These are phyloP conservation scores for Patella ulyssiponensis DNA, from an alignment of 2,888 invertebrate genomes.

Conservation along the genomic window DNA sequence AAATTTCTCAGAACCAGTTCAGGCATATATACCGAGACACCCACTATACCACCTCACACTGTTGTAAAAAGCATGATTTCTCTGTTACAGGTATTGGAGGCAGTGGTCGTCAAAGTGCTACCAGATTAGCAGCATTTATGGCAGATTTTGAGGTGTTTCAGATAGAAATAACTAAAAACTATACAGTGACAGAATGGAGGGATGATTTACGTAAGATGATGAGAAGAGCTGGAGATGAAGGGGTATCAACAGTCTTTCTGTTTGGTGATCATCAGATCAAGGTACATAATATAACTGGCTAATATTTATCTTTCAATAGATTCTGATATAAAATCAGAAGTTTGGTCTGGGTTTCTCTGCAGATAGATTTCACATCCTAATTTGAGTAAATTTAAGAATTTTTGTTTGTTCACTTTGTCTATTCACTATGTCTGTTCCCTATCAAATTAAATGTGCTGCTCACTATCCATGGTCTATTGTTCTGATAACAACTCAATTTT, in stretches of 20 bases:
- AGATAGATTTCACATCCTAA: background rate
- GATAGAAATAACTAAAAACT: conserved; percentile 71
- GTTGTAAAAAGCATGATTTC: no score
- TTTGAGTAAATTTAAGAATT: background rate
- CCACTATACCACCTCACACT: no score
- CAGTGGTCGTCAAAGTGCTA: conserved; percentile 70
- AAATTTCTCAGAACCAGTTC: no score
- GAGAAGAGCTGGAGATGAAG: conserved; percentile 66
- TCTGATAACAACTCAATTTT: no score
- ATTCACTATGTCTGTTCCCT: no score
- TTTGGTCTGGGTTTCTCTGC: background rate
- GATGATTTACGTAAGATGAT: conserved; percentile 70
- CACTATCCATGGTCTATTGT: no score
- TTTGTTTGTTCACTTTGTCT: background rate
- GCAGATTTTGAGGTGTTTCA: conserved; percentile 71
- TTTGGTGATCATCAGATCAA: conserved; percentile 72
- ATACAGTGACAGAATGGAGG: conserved; percentile 67
- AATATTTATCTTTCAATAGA: background rate
- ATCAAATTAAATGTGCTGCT: no score
- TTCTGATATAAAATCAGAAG: background rate
- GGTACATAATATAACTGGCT: conserved; percentile 42
- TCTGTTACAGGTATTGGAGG: conserved; percentile 67
- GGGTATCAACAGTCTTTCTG: conserved; percentile 68
- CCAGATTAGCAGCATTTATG: conserved; percentile 69
- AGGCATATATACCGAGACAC: no score